Conservation (phyloP, 2,797 vertebrate species). For the Delichon dasypus region DNA sequence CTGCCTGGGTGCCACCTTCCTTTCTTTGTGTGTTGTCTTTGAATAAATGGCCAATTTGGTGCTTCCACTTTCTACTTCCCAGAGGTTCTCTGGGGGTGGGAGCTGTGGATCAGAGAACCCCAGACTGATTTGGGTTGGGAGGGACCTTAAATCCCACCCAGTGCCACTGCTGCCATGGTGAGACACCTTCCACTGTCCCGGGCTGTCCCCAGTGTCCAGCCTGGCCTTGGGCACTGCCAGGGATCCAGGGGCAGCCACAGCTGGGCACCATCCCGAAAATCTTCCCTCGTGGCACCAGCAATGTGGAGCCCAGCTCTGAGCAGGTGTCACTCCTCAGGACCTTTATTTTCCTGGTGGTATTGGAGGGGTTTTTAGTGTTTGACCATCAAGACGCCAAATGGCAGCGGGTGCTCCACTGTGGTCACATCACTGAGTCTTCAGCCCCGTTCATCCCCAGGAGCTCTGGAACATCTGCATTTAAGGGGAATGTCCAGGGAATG, state of each 20-base stretch:
- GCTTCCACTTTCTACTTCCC: background rate
- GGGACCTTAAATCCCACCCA: fast-evolving
- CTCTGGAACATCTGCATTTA: background rate
- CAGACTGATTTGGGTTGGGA: background rate
- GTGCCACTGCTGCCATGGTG: background rate
- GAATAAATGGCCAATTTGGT: background rate
- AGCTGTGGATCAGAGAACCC: background rate
- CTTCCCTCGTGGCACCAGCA: fast-evolving
- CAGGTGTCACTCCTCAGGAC: fast-evolving
- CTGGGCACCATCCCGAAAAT: background rate
- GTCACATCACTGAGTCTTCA: too few species aligned
- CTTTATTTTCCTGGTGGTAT: background rate
- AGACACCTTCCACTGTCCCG: background rate
- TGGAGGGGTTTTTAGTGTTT: background rate
- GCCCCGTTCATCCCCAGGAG: background rate
- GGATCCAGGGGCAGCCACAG: background rate
- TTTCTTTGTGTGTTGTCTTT: background rate
- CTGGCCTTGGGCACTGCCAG: background rate
- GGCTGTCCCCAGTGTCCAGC: background rate
- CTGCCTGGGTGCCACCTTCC: background rate
- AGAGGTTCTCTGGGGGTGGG: background rate
- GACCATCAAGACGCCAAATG: background rate
- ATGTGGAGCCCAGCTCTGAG: fast-evolving
- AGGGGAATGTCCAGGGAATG: background rate
- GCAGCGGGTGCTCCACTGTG: background rate